Evolutionary conservation across 2,888 invertebrate species (phyloP).

Genomic region (Drosophila antonietae): DNA sequence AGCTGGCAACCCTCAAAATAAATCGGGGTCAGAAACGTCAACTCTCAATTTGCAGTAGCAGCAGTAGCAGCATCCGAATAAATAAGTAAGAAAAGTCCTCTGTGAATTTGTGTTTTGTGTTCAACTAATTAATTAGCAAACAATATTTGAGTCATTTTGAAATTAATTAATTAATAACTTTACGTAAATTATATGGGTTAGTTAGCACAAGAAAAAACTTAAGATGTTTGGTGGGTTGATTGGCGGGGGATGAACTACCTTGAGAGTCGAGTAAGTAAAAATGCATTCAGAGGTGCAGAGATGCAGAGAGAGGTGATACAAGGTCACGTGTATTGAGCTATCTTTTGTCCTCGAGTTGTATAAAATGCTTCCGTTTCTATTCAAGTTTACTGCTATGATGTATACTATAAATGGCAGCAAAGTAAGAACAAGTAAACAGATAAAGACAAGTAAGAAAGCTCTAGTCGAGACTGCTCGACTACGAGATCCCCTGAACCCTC

Average conservation of each 20-base stretch:
- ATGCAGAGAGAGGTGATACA: constrained; percentile 10
- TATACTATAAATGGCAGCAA: background rate
- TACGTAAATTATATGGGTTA: background rate
- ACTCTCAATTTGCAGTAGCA: constrained; percentile 11
- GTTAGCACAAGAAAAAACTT: background rate
- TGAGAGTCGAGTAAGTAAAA: constrained; percentile 12
- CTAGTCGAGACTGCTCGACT: too few relatives aligned
- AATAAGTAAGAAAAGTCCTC: constrained; percentile 4
- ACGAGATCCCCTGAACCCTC: too few relatives aligned
- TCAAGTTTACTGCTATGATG: background rate
- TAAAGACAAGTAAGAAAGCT: too few relatives aligned
- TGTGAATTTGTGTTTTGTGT: constrained; percentile 7
- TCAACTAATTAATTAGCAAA: background rate
- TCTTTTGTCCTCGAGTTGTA: background rate
- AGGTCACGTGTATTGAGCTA: constrained; percentile 31
- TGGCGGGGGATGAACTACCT: background rate
- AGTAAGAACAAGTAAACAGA: too few relatives aligned
- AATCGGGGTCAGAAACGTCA: constrained; percentile 11
- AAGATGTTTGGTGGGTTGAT: background rate
- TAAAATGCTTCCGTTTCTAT: background rate
- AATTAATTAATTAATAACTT: background rate
- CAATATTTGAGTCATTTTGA: too few relatives aligned
- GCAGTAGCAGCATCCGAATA: constrained; percentile 5
- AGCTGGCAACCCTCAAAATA: constrained; percentile 27
- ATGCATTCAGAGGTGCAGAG: constrained; percentile 23